Conservation (phyloP, 1,140 invertebrate species). For the Orius laevigatus region DNA sequence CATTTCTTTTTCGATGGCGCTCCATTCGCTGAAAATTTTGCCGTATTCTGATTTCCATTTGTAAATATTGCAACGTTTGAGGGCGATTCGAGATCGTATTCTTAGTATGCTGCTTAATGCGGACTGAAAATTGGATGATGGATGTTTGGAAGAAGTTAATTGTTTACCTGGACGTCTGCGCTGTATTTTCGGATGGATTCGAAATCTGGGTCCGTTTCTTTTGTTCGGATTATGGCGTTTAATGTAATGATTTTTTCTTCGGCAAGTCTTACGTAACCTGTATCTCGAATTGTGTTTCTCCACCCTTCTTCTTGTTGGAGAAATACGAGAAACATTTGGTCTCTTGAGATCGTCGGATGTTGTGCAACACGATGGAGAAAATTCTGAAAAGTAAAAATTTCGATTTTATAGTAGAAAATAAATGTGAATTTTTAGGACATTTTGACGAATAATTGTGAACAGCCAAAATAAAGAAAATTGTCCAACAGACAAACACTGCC, state of each 20-base stretch:
- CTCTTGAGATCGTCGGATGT: conserved; percentile 54
- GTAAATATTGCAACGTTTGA: conserved; percentile 61
- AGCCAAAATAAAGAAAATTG: no score
- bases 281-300: conserved; percentile 56
- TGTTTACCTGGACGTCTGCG: conserved; percentile 47
- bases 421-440: no score
- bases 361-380: conserved; percentile 58
- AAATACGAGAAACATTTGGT: conserved; percentile 59
- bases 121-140: conserved; percentile 25
- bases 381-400: conserved; percentile 35
- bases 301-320: conserved; percentile 57
- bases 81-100: conserved; percentile 47
- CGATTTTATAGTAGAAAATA: conserved; percentile 11
- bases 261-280: conserved; percentile 49
- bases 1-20: conserved; percentile 67
- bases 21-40: conserved; percentile 71
- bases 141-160: neutral
- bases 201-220: conserved; percentile 55
- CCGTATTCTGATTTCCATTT: conserved; percentile 70
- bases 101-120: conserved; percentile 32
- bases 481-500: no score
- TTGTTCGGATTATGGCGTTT: conserved; percentile 54
- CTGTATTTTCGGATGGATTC: conserved; percentile 61
- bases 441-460: no score
- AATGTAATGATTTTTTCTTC: conserved; percentile 61